phyloP scores from a whole-genome alignment of 2,797 vertebrate genomes.

The Buphagus erythrorhynchus region DNA sequence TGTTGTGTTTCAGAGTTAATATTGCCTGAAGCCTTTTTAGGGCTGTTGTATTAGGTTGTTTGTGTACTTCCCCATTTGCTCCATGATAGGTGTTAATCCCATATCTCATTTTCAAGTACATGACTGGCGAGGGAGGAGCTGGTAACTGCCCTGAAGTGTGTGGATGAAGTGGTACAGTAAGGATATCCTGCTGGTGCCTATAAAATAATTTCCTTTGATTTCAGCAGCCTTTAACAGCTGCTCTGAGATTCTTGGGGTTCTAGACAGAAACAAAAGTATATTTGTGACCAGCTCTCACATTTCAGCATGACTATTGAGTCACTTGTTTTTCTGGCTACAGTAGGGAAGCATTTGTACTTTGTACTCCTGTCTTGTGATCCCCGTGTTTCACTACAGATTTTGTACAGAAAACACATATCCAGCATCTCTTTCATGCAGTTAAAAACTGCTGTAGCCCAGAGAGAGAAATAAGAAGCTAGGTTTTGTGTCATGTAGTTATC shows the following conservation, averaged over 20 bases:
- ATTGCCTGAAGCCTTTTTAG: background rate
- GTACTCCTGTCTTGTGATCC: background rate
- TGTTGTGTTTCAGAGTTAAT: background rate
- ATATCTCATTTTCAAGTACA: background rate
- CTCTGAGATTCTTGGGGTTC: background rate
- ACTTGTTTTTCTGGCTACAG: background rate
- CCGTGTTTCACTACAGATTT: background rate
- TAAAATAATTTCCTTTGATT: slow-evolving; percentile 2
- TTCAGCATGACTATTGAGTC: background rate
- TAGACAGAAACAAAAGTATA: background rate
- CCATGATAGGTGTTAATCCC: background rate
- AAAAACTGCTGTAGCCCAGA: background rate
- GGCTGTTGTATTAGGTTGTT: background rate
- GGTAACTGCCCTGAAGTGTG: background rate
- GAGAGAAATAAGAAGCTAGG: background rate
- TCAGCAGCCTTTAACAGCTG: background rate
- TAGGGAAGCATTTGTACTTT: background rate
- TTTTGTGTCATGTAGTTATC: background rate
- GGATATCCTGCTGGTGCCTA: background rate
- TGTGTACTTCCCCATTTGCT: background rate
- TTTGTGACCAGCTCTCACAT: background rate
- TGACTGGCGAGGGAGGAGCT: background rate
- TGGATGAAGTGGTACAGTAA: background rate
- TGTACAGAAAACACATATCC: fast-evolving
- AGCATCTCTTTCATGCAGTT: background rate